These are phyloP conservation scores for Ephestia elutella DNA, from an alignment of 1,140 invertebrate genomes.

Conservation along the genomic window DNA sequence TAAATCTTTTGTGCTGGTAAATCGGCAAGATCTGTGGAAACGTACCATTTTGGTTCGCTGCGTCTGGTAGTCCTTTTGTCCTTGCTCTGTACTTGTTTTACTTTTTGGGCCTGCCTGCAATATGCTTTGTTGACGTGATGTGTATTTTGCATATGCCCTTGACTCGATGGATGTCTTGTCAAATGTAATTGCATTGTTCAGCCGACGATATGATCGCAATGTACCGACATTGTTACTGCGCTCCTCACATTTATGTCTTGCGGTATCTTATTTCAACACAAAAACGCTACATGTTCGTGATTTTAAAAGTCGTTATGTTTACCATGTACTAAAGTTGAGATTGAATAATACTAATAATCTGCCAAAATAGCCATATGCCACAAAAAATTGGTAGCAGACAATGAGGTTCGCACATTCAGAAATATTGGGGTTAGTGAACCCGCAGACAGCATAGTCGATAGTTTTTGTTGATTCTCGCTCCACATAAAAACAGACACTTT, in stretches of 20 bases:
- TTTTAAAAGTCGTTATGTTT: slow-evolving; percentile 10
- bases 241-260: background rate
- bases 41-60: slow-evolving; percentile 17
- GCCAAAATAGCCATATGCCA: slow-evolving; percentile 48
- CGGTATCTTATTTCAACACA: background rate
- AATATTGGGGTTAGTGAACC: slow-evolving; percentile 62
- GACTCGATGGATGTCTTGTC: slow-evolving; percentile 40
- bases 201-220: slow-evolving; percentile 30
- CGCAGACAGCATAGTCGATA: slow-evolving; percentile 43
- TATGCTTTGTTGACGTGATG: slow-evolving; percentile 48
- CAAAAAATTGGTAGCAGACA: slow-evolving; percentile 60
- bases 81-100: slow-evolving; percentile 38
- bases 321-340: slow-evolving; percentile 31
- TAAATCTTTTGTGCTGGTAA: background rate
- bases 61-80: slow-evolving; percentile 38
- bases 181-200: slow-evolving; percentile 43
- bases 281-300: slow-evolving; percentile 4
- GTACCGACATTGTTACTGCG: slow-evolving; percentile 11
- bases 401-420: slow-evolving; percentile 65
- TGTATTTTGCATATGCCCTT: slow-evolving; percentile 58
- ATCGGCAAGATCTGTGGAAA: background rate
- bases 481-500: slow-evolving; percentile 39
- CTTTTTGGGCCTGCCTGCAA: slow-evolving; percentile 39
- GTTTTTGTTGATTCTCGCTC: slow-evolving; percentile 57
- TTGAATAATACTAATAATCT: too few relatives aligned